Conservation (phyloP, 1,140 invertebrate species). For the Heliconius hewitsoni region DNA sequence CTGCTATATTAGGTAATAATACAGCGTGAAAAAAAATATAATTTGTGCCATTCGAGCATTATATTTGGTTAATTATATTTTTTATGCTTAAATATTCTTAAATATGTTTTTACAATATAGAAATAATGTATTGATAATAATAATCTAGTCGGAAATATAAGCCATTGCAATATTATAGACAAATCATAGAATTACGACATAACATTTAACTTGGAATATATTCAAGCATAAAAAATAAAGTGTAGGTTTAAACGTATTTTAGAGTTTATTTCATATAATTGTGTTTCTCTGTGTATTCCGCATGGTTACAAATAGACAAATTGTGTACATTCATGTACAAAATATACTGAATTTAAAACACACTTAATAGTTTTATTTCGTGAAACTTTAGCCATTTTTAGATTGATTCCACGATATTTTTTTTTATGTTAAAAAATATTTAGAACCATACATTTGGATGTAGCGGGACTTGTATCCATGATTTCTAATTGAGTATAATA, state of each 20-base stretch:
- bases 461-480: too few species aligned
- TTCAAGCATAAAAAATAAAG: constrained; percentile 44
- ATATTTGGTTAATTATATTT: constrained; percentile 29
- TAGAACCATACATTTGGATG: too few species aligned
- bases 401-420: too few species aligned
- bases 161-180: constrained; percentile 75
- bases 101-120: constrained; percentile 56
- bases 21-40: not conserved
- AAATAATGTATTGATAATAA: constrained; percentile 72
- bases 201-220: constrained; percentile 42
- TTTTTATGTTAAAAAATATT: too few species aligned
- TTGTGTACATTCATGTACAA: constrained; percentile 55
- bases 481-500: too few species aligned
- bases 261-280: constrained; percentile 46
- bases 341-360: constrained; percentile 36
- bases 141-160: constrained; percentile 77
- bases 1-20: too few species aligned
- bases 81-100: constrained; percentile 20
- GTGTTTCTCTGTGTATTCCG: constrained; percentile 53
- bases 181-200: constrained; percentile 51
- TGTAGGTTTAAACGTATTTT: constrained; percentile 23
- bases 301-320: constrained; percentile 63
- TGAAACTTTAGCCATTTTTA: too few species aligned
- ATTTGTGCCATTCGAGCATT: constrained; percentile 4
- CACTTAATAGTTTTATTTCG: not conserved